Conservation (phyloP, 2,888 invertebrate species). For the Drosophila quasianomalipes region DNA sequence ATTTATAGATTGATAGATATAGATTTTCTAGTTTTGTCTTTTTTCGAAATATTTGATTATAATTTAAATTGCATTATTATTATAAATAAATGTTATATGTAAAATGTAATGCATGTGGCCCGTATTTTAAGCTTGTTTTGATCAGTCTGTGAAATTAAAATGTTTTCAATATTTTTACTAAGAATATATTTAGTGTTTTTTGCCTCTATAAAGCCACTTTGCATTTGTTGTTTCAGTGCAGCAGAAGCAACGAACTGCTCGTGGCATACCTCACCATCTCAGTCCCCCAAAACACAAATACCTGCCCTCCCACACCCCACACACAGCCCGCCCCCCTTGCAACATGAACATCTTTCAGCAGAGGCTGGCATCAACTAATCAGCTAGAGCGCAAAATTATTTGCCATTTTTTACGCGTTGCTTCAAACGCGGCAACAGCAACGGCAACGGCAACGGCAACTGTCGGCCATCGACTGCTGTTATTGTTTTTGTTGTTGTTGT, state of each 20-base stretch:
- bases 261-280: constrained; percentile 8
- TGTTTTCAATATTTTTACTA: not conserved
- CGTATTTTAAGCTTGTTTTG: not conserved
- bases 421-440: constrained; percentile 71
- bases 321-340: not conserved
- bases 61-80: not conserved
- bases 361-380: constrained; percentile 71
- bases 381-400: constrained; percentile 80
- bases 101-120: not conserved
- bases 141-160: not conserved
- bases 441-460: constrained; percentile 44
- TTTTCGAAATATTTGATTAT: not conserved
- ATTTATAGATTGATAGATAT: too few relatives aligned
- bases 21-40: not conserved
- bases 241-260: constrained; percentile 29
- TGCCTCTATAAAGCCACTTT: constrained; percentile 11
- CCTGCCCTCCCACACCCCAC: not conserved
- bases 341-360: not conserved
- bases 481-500: constrained; percentile 29
- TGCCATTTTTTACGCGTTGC: constrained; percentile 80
- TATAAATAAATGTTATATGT: not conserved
- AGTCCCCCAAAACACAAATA: not conserved
- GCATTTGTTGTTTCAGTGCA: constrained; percentile 25
- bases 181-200: not conserved
- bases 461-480: constrained; percentile 37